Base-by-base conservation (phyloP, 2,113 vertebrate genomes). In the Amphiprion ocellaris region DNA sequence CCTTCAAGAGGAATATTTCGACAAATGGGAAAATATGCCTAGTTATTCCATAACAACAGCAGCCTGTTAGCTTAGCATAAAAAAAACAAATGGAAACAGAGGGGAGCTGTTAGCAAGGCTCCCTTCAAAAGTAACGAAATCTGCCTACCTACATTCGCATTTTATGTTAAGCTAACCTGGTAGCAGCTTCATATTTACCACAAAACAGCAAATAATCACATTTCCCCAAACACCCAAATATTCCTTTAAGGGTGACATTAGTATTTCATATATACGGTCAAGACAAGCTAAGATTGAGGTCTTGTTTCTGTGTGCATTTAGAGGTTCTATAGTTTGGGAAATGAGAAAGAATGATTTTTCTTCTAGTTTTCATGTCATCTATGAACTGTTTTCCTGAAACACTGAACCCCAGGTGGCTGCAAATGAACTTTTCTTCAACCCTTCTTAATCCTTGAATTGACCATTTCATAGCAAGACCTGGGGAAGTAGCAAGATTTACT, bases 231-330 rank as follows among this genome's bases (percentile, higher is more conserved):
- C n/a, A 2, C 24, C 30, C 0, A 4, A 53, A 9, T 54, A 54
- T 41, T 41, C 8, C 9, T 58, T n/a, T 46, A 14, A 26, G 53
- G 52, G 10, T 33, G 30, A 5, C 16, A 52, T 67, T 73, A 79
- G 26, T 56, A 59, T 61, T 79, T 61, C 54, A 58, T 14, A 61
- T 46, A 30, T 62, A n/a, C 44, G 58, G 30, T 62, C 16, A 47
- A 69, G 47, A 73, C 72, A 71, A n/a, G 33, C 30, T 10, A 74
- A 74, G 33, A n/a, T 47, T 5, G 24, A 79, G 49, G 75, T 70
- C 67, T 49, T 71, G 60, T 33, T 46, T 37, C 19, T 65, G 41
- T 33, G 53, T 26, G 33, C 33, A 37, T 37, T 37, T 37, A 37
- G 33, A 37, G 33, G 8, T 37, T 37, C 15, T 67, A 39, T 8